Evolutionary conservation across 2,888 invertebrate species (phyloP).

Genomic region (Phaonia tiefii): DNA sequence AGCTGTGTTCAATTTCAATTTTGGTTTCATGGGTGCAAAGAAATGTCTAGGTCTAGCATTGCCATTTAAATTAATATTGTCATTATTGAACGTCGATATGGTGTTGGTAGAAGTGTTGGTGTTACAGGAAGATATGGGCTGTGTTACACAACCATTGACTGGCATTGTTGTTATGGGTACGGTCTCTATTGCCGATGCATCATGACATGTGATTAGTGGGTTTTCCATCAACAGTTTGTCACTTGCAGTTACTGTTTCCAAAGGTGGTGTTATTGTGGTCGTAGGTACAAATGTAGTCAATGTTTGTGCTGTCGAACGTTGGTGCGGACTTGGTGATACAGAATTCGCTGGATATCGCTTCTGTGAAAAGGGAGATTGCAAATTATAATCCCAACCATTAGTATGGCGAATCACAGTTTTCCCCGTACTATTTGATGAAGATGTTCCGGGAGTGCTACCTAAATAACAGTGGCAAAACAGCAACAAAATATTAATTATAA

Average conservation of each 20-base stretch:
- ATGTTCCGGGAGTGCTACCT: slow-evolving; percentile 74
- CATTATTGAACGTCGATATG: slow-evolving; percentile 22
- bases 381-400: slow-evolving; percentile 79
- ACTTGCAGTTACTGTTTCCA: background rate
- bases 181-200: slow-evolving; percentile 70
- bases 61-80: slow-evolving; percentile 70
- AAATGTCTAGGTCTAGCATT: slow-evolving; percentile 79
- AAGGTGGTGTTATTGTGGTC: slow-evolving; percentile 65
- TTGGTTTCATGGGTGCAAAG: slow-evolving; percentile 80
- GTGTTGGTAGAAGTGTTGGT: slow-evolving; percentile 36
- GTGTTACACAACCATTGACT: slow-evolving; percentile 51
- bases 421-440: slow-evolving; percentile 71
- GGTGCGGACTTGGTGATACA: slow-evolving; percentile 67
- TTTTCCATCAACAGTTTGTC: slow-evolving; percentile 52
- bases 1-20: slow-evolving; percentile 76
- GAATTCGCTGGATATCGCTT: slow-evolving; percentile 72
- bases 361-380: slow-evolving; percentile 77
- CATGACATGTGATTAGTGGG: slow-evolving; percentile 49
- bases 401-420: slow-evolving; percentile 76
- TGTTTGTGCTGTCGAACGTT: slow-evolving; percentile 66
- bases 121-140: background rate
- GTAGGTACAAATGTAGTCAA: slow-evolving; percentile 76
- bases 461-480: too few relatives aligned
- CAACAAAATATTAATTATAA: too few relatives aligned
- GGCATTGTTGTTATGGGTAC: slow-evolving; percentile 76